These are phyloP conservation scores for Micromussa lordhowensis DNA, from an alignment of 92 coral and sea anemone species.

Conservation along the genomic window DNA sequence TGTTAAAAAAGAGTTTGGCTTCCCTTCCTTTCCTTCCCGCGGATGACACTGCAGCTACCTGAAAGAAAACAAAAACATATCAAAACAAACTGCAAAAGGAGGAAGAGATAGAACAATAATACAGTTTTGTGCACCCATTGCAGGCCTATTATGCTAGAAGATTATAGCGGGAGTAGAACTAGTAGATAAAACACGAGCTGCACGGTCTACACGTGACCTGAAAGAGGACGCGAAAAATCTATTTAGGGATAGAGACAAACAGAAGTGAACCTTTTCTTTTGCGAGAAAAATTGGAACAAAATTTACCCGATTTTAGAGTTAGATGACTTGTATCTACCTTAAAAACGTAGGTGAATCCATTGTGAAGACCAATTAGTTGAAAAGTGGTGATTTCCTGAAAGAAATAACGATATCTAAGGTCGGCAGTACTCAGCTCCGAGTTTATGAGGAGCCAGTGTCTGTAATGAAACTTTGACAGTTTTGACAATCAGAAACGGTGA, in stretches of 20 bases:
- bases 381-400: conserved; percentile 36
- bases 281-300: neutral
- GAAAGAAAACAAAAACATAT: neutral
- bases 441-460: no score
- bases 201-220: neutral
- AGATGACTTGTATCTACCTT: conserved; percentile 22
- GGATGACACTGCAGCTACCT: conserved; percentile 47
- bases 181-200: neutral
- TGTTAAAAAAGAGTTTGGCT: conserved; percentile 24
- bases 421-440: neutral
- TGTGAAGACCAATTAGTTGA: conserved; percentile 40
- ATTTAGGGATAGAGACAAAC: neutral
- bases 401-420: neutral
- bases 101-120: neutral
- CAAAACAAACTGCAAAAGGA: neutral
- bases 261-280: neutral
- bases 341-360: conserved; percentile 45
- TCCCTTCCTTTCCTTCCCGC: conserved; percentile 18
- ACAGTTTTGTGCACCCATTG: no score
- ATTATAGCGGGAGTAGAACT: neutral
- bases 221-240: neutral
- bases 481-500: neutral
- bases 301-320: neutral
- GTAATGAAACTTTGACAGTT: neutral
- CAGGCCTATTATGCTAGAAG: no score